phyloP scores from a whole-genome alignment of 2,888 invertebrate species.

The Plutella xylostella region DNA sequence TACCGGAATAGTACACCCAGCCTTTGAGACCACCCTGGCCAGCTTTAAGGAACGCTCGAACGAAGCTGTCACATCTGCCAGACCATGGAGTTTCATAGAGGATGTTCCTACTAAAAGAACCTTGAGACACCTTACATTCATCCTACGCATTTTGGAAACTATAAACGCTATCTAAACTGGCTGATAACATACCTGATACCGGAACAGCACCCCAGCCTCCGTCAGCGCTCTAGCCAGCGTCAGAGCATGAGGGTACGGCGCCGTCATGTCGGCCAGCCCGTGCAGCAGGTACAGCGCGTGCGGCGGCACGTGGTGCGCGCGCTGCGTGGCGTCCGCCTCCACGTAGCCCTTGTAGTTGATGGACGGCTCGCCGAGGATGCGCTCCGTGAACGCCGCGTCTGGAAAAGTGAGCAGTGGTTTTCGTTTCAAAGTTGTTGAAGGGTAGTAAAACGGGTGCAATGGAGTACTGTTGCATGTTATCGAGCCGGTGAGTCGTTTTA shows the following conservation, averaged over 20 bases:
- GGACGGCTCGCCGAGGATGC: slow-evolving; percentile 87
- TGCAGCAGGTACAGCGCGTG: slow-evolving; percentile 92
- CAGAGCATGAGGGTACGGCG: slow-evolving; percentile 94
- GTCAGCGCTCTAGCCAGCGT: slow-evolving; percentile 89
- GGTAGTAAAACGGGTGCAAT: too few species aligned
- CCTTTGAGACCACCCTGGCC: slow-evolving; percentile 87
- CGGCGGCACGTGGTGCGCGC: slow-evolving; percentile 88
- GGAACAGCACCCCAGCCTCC: slow-evolving; percentile 88
- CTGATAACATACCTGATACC: slow-evolving; percentile 90
- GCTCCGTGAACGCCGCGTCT: slow-evolving; percentile 97
- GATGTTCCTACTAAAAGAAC: neutral
- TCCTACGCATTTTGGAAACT: neutral
- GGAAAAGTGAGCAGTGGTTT: too few species aligned
- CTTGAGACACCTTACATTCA: neutral
- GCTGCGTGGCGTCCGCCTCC: slow-evolving; percentile 90
- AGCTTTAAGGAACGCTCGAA: too few species aligned
- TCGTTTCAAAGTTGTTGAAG: too few species aligned
- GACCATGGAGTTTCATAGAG: too few species aligned
- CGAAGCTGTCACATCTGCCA: too few species aligned
- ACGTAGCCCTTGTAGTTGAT: slow-evolving; percentile 93
- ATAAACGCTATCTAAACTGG: too few species aligned
- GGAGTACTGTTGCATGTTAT: too few species aligned
- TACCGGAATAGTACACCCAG: slow-evolving; percentile 91
- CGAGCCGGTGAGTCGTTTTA: too few species aligned
- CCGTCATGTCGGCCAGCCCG: slow-evolving; percentile 92